Percentiles rank a stretch among this genome's conserved stretches.
These are phyloP conservation scores for Epinephelus cyanopodus DNA, from an alignment of 2,113 vertebrate species.

Conservation along the genomic window DNA sequence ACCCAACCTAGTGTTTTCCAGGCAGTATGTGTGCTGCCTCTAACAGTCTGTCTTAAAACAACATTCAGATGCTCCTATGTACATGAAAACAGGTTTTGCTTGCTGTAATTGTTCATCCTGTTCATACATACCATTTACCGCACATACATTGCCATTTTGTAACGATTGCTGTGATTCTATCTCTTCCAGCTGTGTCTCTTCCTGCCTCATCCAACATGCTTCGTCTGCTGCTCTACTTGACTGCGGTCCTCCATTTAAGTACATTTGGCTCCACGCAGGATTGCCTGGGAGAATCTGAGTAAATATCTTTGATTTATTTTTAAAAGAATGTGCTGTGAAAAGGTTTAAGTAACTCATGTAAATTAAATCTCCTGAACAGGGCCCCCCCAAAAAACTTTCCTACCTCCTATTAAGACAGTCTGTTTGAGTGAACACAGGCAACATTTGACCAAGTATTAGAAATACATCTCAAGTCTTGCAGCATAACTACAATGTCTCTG, in stretches of 20 bases:
- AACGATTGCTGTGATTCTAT: not conserved
- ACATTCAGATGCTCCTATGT: no score
- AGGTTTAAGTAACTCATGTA: not conserved
- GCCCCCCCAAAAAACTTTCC: not conserved
- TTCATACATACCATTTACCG: not conserved
- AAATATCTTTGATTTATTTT: conserved; percentile 1
- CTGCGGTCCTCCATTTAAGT: not conserved
- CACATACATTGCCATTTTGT: no score
- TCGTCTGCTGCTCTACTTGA: not conserved
- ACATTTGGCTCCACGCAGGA: not conserved
- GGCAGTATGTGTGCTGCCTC: no score
- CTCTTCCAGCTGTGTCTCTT: not conserved
- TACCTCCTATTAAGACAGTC: not conserved
- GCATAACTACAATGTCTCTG: no score
- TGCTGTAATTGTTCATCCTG: not conserved
- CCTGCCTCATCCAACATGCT: not conserved
- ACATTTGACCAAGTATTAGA: not conserved
- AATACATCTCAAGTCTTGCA: not conserved
- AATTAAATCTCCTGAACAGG: not conserved
- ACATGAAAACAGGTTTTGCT: not conserved
- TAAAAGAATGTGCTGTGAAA: not conserved
- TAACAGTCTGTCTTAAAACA: no score
- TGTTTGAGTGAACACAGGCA: not conserved
- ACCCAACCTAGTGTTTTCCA: no score
- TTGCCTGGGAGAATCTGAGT: not conserved